Evolutionary conservation across 30 jellyfish, hydroid and myxozoan species (phyloP).

Genomic region (Cassiopea andromeda): DNA sequence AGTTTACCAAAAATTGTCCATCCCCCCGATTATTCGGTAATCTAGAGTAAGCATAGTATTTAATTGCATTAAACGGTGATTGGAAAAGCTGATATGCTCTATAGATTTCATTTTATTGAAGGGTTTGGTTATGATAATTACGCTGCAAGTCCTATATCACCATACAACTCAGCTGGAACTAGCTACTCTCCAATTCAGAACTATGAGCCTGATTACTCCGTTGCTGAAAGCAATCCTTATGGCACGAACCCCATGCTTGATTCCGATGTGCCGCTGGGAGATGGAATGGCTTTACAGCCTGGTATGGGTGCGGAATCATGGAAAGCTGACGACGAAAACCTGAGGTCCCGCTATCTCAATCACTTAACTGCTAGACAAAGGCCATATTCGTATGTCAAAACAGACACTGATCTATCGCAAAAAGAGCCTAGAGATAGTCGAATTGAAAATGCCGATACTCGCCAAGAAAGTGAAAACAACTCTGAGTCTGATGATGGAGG

Average conservation of each 20-base stretch:
- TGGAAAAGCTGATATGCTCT: too few species aligned
- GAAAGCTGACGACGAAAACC: slow-evolving; percentile 21
- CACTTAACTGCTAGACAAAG: background rate
- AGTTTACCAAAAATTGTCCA: too few species aligned
- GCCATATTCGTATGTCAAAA: background rate
- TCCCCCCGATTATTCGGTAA: too few species aligned
- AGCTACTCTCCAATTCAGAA: background rate
- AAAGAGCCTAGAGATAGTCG: background rate
- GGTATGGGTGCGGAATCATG: slow-evolving; percentile 12
- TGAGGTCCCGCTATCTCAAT: background rate
- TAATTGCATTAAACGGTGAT: too few species aligned
- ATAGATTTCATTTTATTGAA: background rate
- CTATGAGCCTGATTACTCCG: slow-evolving; percentile 19
- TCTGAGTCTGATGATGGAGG: background rate
- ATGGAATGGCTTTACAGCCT: slow-evolving; percentile 31
- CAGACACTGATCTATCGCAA: background rate
- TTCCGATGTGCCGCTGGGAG: slow-evolving; percentile 16
- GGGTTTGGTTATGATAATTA: background rate
- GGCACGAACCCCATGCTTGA: background rate
- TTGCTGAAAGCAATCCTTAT: background rate
- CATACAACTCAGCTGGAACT: background rate
- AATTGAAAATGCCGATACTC: background rate
- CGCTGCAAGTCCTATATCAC: background rate
- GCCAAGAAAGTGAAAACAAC: background rate
- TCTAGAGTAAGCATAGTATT: too few species aligned